Evolutionary conservation across 2,113 vertebrate species (phyloP).

Genomic region (Hippocampus comes): DNA sequence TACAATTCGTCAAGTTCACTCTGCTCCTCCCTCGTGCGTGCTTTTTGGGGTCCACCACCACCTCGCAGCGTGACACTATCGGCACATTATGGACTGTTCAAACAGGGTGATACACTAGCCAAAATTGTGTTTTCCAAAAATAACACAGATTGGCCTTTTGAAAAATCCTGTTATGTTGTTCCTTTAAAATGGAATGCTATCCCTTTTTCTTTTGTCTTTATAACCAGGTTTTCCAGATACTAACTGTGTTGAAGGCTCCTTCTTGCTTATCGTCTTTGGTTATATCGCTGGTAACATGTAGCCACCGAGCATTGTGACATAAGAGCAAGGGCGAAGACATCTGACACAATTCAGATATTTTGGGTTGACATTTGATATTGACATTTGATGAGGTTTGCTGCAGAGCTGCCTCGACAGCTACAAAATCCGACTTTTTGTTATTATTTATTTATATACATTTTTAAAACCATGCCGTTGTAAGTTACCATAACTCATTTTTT

Average conservation of each 20-base stretch:
- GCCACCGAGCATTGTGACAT: background rate
- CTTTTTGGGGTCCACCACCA: too few species aligned
- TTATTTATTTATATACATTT: too few species aligned
- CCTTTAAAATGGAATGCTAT: too few species aligned
- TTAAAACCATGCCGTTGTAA: too few species aligned
- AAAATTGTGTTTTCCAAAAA: background rate
- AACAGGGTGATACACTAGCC: slow-evolving; percentile 11
- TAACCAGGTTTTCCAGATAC: background rate
- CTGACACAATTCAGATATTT: background rate
- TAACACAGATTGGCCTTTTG: background rate
- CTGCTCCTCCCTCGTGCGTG: too few species aligned
- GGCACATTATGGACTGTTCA: slow-evolving; percentile 11
- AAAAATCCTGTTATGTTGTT: background rate
- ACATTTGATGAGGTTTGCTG: background rate
- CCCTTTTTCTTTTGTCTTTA: background rate
- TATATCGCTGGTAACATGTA: background rate
- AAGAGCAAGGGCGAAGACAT: background rate
- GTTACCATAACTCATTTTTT: too few species aligned
- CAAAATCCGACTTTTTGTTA: too few species aligned
- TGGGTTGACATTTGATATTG: slow-evolving; percentile 1
- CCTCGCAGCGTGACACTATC: background rate
- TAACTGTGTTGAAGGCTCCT: background rate
- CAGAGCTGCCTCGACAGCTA: background rate
- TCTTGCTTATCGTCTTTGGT: background rate
- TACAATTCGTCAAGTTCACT: too few species aligned